phyloP scores from a whole-genome alignment of 2,113 vertebrate genomes.

The Chionodraco myersi region DNA sequence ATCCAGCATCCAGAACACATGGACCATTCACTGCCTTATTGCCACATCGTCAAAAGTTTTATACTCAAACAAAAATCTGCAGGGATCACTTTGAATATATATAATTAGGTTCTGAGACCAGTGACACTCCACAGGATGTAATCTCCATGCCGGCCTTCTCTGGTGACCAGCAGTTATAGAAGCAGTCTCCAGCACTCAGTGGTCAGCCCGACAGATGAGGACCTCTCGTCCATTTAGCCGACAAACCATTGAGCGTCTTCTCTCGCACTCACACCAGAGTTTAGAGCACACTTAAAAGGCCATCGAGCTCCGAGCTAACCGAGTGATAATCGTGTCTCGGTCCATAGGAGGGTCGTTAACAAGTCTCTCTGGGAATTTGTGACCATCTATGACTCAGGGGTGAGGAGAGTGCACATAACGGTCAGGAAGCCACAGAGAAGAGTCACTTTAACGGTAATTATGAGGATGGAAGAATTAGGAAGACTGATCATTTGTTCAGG shows the following conservation, averaged over 20 bases:
- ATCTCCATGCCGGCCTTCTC: background rate
- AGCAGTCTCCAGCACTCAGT: background rate
- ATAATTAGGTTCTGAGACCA: constrained; percentile 1
- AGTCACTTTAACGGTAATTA: constrained; percentile 12
- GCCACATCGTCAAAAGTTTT: background rate
- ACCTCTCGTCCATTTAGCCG: constrained; percentile 34
- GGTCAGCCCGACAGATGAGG: constrained; percentile 26
- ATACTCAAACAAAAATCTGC: background rate
- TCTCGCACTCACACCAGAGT: constrained; percentile 20
- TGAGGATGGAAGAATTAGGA: background rate
- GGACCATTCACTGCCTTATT: background rate
- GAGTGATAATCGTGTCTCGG: constrained; percentile 47
- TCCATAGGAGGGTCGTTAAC: constrained; percentile 51
- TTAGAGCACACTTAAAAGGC: constrained; percentile 51
- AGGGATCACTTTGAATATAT: background rate
- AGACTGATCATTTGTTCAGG: background rate
- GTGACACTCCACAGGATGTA: background rate
- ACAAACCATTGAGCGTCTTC: constrained; percentile 26
- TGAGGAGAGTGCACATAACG: background rate
- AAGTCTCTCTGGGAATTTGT: constrained; percentile 50
- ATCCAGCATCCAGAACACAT: constrained; percentile 8
- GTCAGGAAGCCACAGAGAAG: constrained; percentile 6
- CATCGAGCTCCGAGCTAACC: constrained; percentile 44
- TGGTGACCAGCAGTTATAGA: background rate
- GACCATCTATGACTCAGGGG: constrained; percentile 1